Conservation (phyloP, 2,797 vertebrate genomes). For the Taenioides sp. region DNA sequence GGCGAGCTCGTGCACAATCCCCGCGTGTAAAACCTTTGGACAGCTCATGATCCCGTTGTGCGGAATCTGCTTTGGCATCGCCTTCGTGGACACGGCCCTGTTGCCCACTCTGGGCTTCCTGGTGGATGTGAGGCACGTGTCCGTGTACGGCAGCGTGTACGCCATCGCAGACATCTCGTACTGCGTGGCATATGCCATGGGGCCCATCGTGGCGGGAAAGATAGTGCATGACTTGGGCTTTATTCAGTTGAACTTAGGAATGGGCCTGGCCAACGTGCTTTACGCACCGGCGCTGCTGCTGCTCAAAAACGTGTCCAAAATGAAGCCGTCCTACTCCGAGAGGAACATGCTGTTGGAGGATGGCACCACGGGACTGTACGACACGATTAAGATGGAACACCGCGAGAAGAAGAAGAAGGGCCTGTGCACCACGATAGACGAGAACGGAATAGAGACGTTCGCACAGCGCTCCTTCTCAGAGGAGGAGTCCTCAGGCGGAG, state of each 20-base stretch:
- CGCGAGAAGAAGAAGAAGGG: constrained; percentile 75
- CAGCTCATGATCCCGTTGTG: constrained; percentile 92
- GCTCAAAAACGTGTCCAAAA: constrained; percentile 87
- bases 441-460: constrained; percentile 77
- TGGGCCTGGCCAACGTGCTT: constrained; percentile 94
- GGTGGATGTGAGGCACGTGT: constrained; percentile 94
- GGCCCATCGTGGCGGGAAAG: constrained; percentile 91
- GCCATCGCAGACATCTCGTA: constrained; percentile 99
- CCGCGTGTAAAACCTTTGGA: constrained; percentile 91
- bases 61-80: constrained; percentile 98
- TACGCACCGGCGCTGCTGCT: constrained; percentile 92
- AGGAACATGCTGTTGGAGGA: constrained; percentile 92
- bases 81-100: constrained; percentile 94
- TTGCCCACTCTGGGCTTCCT: constrained; percentile 94
- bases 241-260: constrained; percentile 91
- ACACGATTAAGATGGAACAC: constrained; percentile 92
- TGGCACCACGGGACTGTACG: constrained; percentile 91
- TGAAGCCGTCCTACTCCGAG: constrained; percentile 93
- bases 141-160: constrained; percentile 96
- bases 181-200: constrained; percentile 92
- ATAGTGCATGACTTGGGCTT: constrained; percentile 95
- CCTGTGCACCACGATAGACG: constrained; percentile 74
- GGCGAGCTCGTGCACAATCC: constrained; percentile 91
- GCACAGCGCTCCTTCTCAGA: constrained; percentile 77
- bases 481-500: constrained; percentile 86